Conservation (phyloP, 2,113 vertebrate genomes). For the Cromileptes altivelis region DNA sequence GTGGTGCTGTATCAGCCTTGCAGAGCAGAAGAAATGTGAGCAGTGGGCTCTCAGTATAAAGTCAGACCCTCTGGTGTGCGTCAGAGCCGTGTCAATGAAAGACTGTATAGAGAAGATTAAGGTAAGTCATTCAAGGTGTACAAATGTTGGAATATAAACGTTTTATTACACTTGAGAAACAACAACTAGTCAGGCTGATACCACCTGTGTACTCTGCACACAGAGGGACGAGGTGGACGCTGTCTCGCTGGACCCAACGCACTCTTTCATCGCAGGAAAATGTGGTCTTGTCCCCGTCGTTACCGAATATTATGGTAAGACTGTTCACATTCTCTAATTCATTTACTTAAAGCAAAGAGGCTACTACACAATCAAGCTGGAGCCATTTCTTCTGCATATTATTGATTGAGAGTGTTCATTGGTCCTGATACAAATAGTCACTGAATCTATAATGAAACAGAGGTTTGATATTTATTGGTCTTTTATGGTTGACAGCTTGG, state of each 20-base stretch:
- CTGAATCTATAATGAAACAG: neutral
- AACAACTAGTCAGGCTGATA: neutral
- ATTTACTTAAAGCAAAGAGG: neutral
- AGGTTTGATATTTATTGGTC: neutral
- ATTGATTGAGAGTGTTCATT: neutral
- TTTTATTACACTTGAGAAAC: neutral
- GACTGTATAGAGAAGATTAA: conserved; percentile 93
- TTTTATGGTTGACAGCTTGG: neutral
- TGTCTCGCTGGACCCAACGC: conserved; percentile 90
- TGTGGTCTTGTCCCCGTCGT: conserved; percentile 91
- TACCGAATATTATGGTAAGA: conserved; percentile 91
- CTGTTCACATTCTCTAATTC: neutral
- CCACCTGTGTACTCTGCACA: neutral
- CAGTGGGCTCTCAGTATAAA: conserved; percentile 91
- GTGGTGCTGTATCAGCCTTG: conserved; percentile 93
- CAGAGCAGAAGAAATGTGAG: conserved; percentile 91
- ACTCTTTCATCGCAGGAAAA: conserved; percentile 89
- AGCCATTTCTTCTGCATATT: neutral
- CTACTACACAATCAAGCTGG: neutral
- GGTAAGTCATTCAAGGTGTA: conserved; percentile 70
- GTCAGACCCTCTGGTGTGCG: conserved; percentile 90
- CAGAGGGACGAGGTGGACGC: conserved; percentile 92
- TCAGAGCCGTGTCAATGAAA: conserved; percentile 86
- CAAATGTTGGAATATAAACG: neutral
- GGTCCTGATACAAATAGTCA: neutral